Conservation (phyloP, 2,113 vertebrate species). For the Corythornis madagascariensis region DNA sequence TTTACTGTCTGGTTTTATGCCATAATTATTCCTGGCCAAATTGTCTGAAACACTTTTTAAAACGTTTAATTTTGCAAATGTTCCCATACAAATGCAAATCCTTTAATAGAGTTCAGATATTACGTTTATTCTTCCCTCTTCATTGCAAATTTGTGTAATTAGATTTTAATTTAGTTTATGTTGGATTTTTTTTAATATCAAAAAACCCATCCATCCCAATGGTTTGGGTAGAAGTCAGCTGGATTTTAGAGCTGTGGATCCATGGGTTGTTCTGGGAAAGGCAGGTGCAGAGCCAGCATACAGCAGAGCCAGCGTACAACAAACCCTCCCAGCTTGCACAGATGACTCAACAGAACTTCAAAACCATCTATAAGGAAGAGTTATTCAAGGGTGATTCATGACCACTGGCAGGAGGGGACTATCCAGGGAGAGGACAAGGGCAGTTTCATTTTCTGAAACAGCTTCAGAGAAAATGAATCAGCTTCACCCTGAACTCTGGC, state of each 20-base stretch:
- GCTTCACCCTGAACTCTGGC: neutral
- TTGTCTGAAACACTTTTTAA: neutral
- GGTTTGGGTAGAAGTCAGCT: neutral
- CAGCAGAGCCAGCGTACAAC: neutral
- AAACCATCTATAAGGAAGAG: neutral
- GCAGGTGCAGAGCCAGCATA: neutral
- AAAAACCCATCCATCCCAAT: neutral
- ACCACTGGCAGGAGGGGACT: neutral
- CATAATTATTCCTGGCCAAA: slow-evolving; percentile 13
- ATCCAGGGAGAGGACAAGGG: neutral
- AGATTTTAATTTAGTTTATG: neutral
- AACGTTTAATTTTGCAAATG: slow-evolving; percentile 30
- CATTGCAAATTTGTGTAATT: neutral
- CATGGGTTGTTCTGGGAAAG: neutral
- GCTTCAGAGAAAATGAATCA: neutral
- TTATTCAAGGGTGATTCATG: slow-evolving; percentile 11
- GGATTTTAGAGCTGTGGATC: neutral
- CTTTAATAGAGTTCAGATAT: neutral
- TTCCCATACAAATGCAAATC: slow-evolving; percentile 10
- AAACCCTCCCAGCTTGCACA: neutral
- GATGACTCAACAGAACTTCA: slow-evolving; percentile 22
- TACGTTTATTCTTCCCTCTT: slow-evolving; percentile 4
- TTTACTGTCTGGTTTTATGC: slow-evolving; percentile 1
- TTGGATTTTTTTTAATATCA: neutral
- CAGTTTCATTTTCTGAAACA: neutral